Conservation (phyloP, 1,140 invertebrate genomes). For the Polypedilum vanderplanki region DNA sequence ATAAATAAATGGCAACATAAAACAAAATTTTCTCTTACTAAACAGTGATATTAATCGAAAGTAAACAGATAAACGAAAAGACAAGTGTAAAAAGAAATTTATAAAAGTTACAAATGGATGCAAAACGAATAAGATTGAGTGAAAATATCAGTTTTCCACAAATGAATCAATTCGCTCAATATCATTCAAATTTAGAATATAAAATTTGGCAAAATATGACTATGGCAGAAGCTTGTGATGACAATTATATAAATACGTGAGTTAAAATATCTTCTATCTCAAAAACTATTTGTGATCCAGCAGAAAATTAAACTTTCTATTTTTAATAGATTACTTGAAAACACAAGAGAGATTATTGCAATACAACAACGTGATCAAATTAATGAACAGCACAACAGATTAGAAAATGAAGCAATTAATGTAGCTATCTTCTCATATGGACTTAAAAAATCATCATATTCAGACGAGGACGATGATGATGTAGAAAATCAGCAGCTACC, state of each 20-base stretch:
- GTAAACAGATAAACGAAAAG: no score
- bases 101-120: conserved; percentile 6
- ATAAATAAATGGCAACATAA: background rate
- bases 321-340: background rate
- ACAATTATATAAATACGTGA: conserved; percentile 9
- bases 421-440: background rate
- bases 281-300: background rate
- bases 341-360: background rate
- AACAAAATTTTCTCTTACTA: background rate
- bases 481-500: background rate
- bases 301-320: background rate
- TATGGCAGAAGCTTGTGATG: background rate
- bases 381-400: background rate
- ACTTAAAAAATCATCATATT: background rate
- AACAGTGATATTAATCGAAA: background rate
- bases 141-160: background rate
- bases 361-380: background rate
- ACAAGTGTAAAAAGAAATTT: background rate
- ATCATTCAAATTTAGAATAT: background rate
- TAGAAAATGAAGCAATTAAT: conserved; percentile 16
- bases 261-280: background rate
- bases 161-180: background rate
- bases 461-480: background rate
- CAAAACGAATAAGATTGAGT: conserved; percentile 22
- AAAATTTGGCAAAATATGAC: background rate